These are phyloP conservation scores for Aphelenchoides bicaudatus DNA, from an alignment of 2,888 invertebrate genomes.

Conservation along the genomic window DNA sequence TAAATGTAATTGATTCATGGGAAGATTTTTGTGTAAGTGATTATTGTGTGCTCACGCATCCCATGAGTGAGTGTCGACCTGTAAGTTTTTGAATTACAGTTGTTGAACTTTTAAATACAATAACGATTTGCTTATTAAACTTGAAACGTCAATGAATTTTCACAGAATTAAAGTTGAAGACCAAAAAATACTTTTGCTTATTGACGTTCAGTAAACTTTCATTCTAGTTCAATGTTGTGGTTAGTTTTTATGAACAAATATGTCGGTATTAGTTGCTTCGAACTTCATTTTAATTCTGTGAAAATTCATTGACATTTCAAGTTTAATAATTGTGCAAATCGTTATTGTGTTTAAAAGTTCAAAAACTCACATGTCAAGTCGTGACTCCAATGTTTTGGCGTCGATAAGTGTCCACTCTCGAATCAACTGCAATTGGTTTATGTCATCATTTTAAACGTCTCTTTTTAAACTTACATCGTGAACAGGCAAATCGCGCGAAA, in stretches of 20 bases:
- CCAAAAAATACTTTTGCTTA: too few relatives aligned
- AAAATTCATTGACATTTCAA: background rate
- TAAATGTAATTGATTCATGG: too few relatives aligned
- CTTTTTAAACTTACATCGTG: constrained; percentile 51
- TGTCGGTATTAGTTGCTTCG: too few relatives aligned
- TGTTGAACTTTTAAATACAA: background rate
- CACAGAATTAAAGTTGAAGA: too few relatives aligned
- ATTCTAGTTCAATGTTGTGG: too few relatives aligned
- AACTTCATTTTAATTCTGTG: too few relatives aligned
- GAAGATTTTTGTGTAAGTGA: constrained; percentile 43
- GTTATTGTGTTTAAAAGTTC: too few relatives aligned
- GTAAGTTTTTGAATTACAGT: background rate
- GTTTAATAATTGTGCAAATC: background rate
- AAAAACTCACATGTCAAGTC: constrained; percentile 50
- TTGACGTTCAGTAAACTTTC: too few relatives aligned
- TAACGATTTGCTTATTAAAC: background rate
- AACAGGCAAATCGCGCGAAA: constrained; percentile 60
- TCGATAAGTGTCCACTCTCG: constrained; percentile 59
- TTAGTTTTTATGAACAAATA: too few relatives aligned
- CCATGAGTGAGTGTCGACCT: constrained; percentile 56
- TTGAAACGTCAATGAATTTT: background rate
- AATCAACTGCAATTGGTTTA: constrained; percentile 43
- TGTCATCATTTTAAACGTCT: background rate
- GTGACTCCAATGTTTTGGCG: constrained; percentile 49
- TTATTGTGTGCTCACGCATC: constrained; percentile 54